Conservation (phyloP, 2,797 vertebrate species). For the Poecilia gillii region DNA sequence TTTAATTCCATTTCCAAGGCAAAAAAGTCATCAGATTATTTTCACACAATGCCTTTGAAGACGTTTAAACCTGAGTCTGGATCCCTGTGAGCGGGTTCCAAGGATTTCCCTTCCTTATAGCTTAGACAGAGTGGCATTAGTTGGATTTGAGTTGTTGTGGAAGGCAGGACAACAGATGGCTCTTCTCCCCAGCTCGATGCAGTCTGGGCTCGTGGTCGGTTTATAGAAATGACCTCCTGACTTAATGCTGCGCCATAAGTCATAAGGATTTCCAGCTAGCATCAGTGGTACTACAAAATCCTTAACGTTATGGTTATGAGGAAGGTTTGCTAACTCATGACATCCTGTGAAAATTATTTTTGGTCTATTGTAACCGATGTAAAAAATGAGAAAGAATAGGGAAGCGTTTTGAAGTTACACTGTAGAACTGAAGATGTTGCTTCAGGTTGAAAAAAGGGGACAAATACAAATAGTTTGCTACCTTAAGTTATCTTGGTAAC, state of each 20-base stretch:
- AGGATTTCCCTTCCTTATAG: conserved; percentile 45
- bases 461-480: not conserved
- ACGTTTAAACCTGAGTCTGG: conserved; percentile 9
- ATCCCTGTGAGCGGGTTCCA: conserved; percentile 29
- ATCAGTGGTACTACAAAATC: conserved; percentile 2
- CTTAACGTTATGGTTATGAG: not conserved
- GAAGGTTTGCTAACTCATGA: not conserved
- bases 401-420: not conserved
- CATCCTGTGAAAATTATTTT: not conserved
- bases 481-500: not conserved
- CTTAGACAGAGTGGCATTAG: conserved; percentile 64
- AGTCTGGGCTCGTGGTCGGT: conserved; percentile 59
- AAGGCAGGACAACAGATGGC: conserved; percentile 64
- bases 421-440: not conserved
- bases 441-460: not conserved
- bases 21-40: not conserved
- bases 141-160: conserved; percentile 66
- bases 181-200: conserved; percentile 37
- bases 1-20: not conserved
- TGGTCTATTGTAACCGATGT: not conserved
- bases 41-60: not conserved
- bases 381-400: not conserved
- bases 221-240: conserved; percentile 54
- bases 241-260: conserved; percentile 18
- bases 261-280: conserved; percentile 16